phyloP scores from a whole-genome alignment of 2,888 invertebrate species.

The Piscicola geometra region DNA sequence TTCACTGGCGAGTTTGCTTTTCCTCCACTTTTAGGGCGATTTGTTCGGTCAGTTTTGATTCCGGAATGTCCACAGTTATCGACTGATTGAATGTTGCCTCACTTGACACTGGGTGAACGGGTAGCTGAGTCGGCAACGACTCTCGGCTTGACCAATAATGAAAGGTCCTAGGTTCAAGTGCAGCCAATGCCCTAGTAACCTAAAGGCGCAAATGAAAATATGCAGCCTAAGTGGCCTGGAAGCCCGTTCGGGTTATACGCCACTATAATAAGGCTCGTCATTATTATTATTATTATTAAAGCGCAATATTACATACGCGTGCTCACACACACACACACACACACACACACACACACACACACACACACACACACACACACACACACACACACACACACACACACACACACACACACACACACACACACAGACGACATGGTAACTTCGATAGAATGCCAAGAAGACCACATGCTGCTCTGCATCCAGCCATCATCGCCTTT shows the following conservation, averaged over 20 bases:
- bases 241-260: too few species aligned
- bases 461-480: constrained; percentile 9
- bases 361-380: constrained; percentile 22
- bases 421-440: neutral
- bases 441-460: neutral
- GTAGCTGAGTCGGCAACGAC: too few species aligned
- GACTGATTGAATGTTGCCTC: too few species aligned
- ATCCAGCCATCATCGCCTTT: constrained; percentile 8
- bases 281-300: too few species aligned
- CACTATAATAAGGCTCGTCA: too few species aligned
- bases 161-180: too few species aligned
- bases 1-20: neutral
- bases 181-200: too few species aligned
- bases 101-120: too few species aligned
- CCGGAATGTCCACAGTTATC: too few species aligned
- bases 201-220: neutral
- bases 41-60: too few species aligned
- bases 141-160: too few species aligned
- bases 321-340: neutral
- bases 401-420: constrained; percentile 15
- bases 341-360: constrained; percentile 18
- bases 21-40: neutral
- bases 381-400: constrained; percentile 20
- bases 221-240: neutral
- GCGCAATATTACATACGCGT: too few species aligned